Conservation (phyloP, 2,113 vertebrate species). For the Paedocypris sp. region DNA sequence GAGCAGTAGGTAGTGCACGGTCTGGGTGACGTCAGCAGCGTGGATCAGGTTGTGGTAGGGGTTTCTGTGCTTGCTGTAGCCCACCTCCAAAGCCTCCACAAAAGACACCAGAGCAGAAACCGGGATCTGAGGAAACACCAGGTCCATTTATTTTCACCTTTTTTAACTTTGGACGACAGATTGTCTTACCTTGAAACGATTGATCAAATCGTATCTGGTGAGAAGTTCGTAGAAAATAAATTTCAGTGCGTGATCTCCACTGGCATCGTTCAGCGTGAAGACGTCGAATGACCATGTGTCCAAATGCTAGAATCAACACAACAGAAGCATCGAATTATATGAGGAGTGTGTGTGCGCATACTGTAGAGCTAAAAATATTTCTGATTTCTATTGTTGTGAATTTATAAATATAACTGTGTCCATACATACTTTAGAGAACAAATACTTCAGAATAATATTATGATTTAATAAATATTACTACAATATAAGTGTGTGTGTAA, state of each 20-base stretch:
- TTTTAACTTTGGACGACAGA: not conserved
- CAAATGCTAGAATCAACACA: slow-evolving; percentile 63
- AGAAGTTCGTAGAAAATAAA: slow-evolving; percentile 94
- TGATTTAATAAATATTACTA: too few relatives aligned
- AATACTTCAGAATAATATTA: too few relatives aligned
- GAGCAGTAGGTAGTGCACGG: slow-evolving; percentile 84
- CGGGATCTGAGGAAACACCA: slow-evolving; percentile 66
- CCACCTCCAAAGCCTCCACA: slow-evolving; percentile 83
- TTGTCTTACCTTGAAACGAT: slow-evolving; percentile 80
- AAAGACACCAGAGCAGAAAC: slow-evolving; percentile 87
- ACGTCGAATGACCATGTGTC: slow-evolving; percentile 94
- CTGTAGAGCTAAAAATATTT: too few relatives aligned
- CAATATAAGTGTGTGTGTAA: too few relatives aligned
- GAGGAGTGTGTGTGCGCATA: too few relatives aligned
- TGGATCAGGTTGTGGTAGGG: slow-evolving; percentile 94
- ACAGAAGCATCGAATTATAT: not conserved
- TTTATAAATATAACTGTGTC: too few relatives aligned
- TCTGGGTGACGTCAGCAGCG: slow-evolving; percentile 91
- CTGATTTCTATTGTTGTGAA: too few relatives aligned
- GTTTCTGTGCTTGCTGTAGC: slow-evolving; percentile 92
- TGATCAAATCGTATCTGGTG: slow-evolving; percentile 89
- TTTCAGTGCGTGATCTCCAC: slow-evolving; percentile 85
- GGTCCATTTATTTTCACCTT: not conserved
- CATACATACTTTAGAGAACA: too few relatives aligned
- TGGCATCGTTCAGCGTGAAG: slow-evolving; percentile 85